A percentile compares a stretch with the other conserved stretches of the same genome.
Evolutionary conservation across 2,888 invertebrate species (phyloP).

Genomic region (Aspidiotus rigidus): DNA sequence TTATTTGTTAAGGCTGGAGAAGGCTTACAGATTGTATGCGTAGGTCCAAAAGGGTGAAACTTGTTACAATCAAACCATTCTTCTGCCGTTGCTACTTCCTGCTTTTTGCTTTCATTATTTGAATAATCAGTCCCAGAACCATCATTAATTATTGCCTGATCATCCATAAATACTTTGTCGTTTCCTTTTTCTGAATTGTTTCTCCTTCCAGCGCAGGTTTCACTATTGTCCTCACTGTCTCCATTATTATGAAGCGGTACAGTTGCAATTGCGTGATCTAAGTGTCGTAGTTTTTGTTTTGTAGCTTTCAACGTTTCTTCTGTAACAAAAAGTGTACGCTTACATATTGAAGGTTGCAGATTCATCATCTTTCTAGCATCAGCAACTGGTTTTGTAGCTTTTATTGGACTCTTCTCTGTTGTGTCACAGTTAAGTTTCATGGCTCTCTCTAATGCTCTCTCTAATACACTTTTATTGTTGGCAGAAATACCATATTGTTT

Average conservation of each 20-base stretch:
- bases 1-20: not conserved
- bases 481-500: not conserved
- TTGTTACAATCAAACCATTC: slow-evolving; percentile 66
- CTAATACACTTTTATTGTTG: slow-evolving; percentile 31
- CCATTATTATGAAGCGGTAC: slow-evolving; percentile 39
- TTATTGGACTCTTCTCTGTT: not conserved
- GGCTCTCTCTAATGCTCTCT: slow-evolving; percentile 36
- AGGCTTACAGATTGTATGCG: slow-evolving; percentile 39
- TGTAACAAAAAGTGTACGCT: slow-evolving; percentile 49
- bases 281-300: slow-evolving; percentile 49
- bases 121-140: slow-evolving; percentile 45
- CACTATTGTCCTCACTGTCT: slow-evolving; percentile 43
- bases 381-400: slow-evolving; percentile 11
- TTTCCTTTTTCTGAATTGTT: slow-evolving; percentile 14
- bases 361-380: slow-evolving; percentile 5
- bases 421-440: slow-evolving; percentile 15
- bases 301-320: slow-evolving; percentile 54
- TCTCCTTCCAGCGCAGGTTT: slow-evolving; percentile 45
- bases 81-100: slow-evolving; percentile 43
- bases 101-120: slow-evolving; percentile 45
- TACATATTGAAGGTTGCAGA: slow-evolving; percentile 11
- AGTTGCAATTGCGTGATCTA: slow-evolving; percentile 41
- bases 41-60: slow-evolving; percentile 64
- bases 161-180: not conserved
- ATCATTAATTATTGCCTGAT: slow-evolving; percentile 39